These are phyloP conservation scores for Riparia riparia DNA, from an alignment of 2,113 vertebrate species.

Conservation along the genomic window DNA sequence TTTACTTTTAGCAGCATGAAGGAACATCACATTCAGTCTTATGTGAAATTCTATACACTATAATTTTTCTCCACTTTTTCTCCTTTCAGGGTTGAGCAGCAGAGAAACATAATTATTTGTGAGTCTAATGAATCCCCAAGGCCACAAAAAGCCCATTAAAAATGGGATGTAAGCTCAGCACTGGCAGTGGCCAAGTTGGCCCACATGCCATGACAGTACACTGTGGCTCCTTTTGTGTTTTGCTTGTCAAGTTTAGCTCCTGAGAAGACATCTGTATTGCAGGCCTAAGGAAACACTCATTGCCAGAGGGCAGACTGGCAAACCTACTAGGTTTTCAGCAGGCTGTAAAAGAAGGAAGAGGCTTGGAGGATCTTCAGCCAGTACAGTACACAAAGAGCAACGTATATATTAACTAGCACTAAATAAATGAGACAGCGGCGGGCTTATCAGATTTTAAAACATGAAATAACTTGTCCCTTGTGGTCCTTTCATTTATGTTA, in stretches of 20 bases:
- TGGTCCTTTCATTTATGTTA: neutral
- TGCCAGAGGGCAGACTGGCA: neutral
- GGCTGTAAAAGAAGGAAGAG: neutral
- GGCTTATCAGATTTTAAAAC: neutral
- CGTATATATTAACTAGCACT: neutral
- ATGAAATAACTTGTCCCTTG: neutral
- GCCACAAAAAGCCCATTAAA: neutral
- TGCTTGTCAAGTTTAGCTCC: neutral
- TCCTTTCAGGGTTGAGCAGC: neutral
- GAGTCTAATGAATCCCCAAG: neutral
- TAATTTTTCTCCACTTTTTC: neutral
- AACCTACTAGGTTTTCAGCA: neutral
- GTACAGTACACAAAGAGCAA: neutral
- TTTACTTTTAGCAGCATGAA: neutral
- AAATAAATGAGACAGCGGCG: neutral
- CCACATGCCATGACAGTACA: neutral
- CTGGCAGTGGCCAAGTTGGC: neutral
- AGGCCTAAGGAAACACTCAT: neutral
- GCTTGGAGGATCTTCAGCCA: neutral
- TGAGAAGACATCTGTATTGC: neutral
- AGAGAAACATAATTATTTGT: neutral
- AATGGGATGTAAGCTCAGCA: neutral
- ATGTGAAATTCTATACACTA: fast-evolving
- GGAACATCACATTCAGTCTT: neutral
- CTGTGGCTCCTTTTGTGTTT: neutral